Base-by-base conservation (phyloP, 1,140 invertebrate genomes). In the Cheumatopsyche charites region DNA sequence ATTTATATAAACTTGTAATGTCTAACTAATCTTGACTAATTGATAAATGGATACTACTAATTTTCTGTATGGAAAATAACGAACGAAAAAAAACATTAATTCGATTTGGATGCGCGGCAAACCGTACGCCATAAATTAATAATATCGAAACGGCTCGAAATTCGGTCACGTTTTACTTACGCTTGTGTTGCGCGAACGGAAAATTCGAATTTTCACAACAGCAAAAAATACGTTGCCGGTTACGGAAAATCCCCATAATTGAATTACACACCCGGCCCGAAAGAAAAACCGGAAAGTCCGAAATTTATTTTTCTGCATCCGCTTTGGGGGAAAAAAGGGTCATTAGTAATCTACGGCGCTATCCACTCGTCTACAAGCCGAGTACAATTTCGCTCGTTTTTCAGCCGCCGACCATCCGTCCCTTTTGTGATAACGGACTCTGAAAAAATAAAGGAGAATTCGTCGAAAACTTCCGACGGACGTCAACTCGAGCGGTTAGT, bases 251-350 rank as follows among this genome's bases (percentile, higher is more conserved):
- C 55, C 55, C 19, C 55, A 23, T 58, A 58, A 58, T 58, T 58
- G 55, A 58, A 58, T 58, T 58, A 58, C n/a, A 58, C 55, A 25
- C 55, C 11, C 23, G 55, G 55, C 23, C 55, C 23, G 55, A 58
- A 58, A 58, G 55, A 58, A 58, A 58, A 58, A 58, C 55, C 55
- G 55, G 55, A 58, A 58, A 19, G 25, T 25, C 21, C 9, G 25
- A 58, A 58, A 58, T 58, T 58, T 58, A 58, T 58, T 58, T 58
- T 58, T 58, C 55, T 58, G 55, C 55, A 58, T 58, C 25, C 55
- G n/a, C n/a, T n/a, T n/a, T n/a, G n/a, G n/a, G n/a, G n/a, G n/a
- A n/a, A 58, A 58, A 58, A 58, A 58, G n/a, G 55, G 55, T 58
- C 55, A 58, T 58, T 58, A 58, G 55, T 26, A 58, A 58, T 58